A percentile compares a stretch with the other conserved stretches of the same genome.
phyloP scores from a whole-genome alignment of 2,113 vertebrate genomes.

The Istiophorus platypterus region DNA sequence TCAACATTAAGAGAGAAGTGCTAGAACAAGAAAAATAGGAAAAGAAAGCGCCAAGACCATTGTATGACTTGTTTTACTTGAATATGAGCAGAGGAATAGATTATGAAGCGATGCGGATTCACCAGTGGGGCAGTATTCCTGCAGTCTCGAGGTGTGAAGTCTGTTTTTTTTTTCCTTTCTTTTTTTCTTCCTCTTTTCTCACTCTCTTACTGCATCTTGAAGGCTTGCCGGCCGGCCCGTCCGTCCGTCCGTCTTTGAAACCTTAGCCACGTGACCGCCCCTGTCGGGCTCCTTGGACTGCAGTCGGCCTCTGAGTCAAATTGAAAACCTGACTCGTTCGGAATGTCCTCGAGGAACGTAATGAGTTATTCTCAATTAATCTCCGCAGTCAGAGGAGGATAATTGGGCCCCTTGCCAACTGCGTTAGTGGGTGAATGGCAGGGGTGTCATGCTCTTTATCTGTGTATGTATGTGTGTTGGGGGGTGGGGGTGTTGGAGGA shows the following conservation, averaged over 20 bases:
- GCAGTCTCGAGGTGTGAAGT: not conserved
- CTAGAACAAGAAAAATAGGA: not conserved
- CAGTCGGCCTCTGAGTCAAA: constrained; percentile 35
- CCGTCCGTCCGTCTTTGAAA: not conserved
- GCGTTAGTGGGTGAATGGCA: constrained; percentile 59
- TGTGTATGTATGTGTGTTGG: not conserved
- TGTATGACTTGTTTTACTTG: not conserved
- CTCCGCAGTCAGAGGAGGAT: constrained; percentile 45
- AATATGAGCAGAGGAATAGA: not conserved
- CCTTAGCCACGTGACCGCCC: constrained; percentile 4
- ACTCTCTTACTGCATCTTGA: not conserved
- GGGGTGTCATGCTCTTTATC: constrained; percentile 10
- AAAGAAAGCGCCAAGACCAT: not conserved
- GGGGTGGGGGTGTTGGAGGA: not conserved
- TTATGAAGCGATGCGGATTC: not conserved
- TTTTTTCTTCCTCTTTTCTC: too few relatives aligned
- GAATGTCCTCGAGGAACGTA: constrained; percentile 42
- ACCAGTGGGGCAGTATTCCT: not conserved
- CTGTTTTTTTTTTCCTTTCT: not conserved
- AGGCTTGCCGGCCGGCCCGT: too few relatives aligned
- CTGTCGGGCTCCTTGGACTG: constrained; percentile 21
- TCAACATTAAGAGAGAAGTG: constrained; percentile 2
- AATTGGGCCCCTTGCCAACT: constrained; percentile 66
- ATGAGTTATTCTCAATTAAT: constrained; percentile 70
- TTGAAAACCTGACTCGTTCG: constrained; percentile 43